Conservation (phyloP, 2,888 invertebrate species). For the Polyommatus icarus region DNA sequence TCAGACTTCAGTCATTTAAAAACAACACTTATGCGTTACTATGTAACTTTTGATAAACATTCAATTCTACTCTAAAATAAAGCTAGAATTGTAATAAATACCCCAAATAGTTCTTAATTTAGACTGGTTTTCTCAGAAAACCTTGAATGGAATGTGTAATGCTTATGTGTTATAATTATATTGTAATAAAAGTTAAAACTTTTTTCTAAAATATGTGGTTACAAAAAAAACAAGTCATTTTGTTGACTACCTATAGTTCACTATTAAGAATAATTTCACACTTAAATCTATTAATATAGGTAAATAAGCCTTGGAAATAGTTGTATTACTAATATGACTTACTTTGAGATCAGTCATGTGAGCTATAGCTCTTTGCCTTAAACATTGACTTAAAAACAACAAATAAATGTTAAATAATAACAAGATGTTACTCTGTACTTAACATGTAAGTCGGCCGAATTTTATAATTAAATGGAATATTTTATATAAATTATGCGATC, state of each 20-base stretch:
- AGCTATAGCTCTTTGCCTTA: conserved; percentile 1
- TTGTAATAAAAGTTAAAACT: too few species aligned
- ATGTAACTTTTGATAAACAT: conserved; percentile 6
- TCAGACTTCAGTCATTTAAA: not conserved
- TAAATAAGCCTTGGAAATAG: conserved; percentile 10
- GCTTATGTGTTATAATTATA: too few species aligned
- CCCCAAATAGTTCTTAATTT: not conserved
- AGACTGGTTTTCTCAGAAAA: not conserved
- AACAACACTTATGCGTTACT: not conserved
- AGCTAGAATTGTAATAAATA: not conserved
- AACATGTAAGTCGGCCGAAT: conserved; percentile 40
- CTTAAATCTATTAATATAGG: not conserved
- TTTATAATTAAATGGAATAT: conserved; percentile 28
- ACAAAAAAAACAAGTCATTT: not conserved
- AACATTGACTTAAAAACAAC: not conserved
- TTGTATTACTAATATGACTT: not conserved
- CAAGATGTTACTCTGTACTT: conserved; percentile 18
- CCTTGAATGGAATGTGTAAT: not conserved
- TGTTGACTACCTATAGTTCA: not conserved
- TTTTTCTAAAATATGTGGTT: too few species aligned
- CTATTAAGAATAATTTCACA: not conserved
- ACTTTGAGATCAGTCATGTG: not conserved
- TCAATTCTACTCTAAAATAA: not conserved
- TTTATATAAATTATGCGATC: conserved; percentile 26
- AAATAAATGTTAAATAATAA: not conserved